Evolutionary conservation across 2,888 invertebrate genomes (phyloP).

Genomic region (Drosophila incognita): DNA sequence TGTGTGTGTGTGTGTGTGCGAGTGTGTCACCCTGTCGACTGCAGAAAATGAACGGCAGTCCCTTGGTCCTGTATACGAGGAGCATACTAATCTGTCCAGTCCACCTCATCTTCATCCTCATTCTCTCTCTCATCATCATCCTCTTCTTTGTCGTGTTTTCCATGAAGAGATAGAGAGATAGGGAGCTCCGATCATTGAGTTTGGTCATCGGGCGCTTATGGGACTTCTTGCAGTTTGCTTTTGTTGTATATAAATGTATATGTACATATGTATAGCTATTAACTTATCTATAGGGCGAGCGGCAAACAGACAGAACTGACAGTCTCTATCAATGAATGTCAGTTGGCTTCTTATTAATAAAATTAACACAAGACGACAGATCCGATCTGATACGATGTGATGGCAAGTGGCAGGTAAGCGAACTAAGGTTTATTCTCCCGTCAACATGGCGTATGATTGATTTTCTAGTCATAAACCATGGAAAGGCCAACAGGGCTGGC

Average conservation of each 20-base stretch:
- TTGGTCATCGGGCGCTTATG: slow-evolving; percentile 47
- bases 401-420: slow-evolving; percentile 55
- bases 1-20: slow-evolving; percentile 33
- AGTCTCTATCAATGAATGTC: slow-evolving; percentile 76
- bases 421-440: slow-evolving; percentile 33
- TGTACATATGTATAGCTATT: slow-evolving; percentile 13
- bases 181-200: slow-evolving; percentile 46
- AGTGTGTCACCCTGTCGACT: slow-evolving; percentile 56
- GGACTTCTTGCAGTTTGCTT: slow-evolving; percentile 18
- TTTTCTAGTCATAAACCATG: slow-evolving; percentile 68
- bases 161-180: slow-evolving; percentile 29
- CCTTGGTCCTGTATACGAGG: slow-evolving; percentile 51
- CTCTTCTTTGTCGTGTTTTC: slow-evolving; percentile 4
- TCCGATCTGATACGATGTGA: slow-evolving; percentile 22
- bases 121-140: background rate
- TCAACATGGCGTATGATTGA: slow-evolving; percentile 76
- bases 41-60: slow-evolving; percentile 61
- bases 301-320: slow-evolving; percentile 66
- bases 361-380: slow-evolving; percentile 63
- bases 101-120: slow-evolving; percentile 6
- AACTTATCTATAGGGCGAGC: slow-evolving; percentile 40
- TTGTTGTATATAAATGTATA: background rate
- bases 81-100: slow-evolving; percentile 74
- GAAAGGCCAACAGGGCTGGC: slow-evolving; percentile 27
- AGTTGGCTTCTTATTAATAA: slow-evolving; percentile 64